phyloP scores from a whole-genome alignment of 2,113 vertebrate genomes.

The Camelus bactrianus region DNA sequence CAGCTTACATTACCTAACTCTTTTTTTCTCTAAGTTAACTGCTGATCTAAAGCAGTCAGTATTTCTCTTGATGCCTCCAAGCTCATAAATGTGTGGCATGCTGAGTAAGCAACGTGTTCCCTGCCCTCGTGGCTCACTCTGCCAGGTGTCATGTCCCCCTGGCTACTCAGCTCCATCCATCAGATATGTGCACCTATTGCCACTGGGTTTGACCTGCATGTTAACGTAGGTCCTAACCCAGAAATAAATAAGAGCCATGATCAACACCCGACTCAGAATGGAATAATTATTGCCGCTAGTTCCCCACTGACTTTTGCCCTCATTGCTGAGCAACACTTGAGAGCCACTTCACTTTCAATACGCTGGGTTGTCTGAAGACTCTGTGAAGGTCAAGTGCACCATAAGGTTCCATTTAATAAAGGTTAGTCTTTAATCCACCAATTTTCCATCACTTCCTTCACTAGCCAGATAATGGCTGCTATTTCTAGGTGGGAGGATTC shows the following conservation, averaged over 20 bases:
- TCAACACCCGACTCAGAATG: not conserved
- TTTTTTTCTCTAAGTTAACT: not conserved
- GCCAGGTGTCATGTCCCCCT: not conserved
- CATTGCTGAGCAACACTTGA: not conserved
- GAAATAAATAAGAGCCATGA: not conserved
- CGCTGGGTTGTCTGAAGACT: not conserved
- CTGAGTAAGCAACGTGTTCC: not conserved
- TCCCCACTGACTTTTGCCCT: not conserved
- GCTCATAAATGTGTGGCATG: not conserved
- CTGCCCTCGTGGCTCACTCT: not conserved
- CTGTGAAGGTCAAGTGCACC: not conserved
- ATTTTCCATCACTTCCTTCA: not conserved
- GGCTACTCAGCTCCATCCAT: not conserved
- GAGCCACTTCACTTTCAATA: not conserved
- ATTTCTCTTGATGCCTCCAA: not conserved
- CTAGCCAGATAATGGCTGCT: not conserved
- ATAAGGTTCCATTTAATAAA: not conserved
- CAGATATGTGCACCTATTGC: not conserved
- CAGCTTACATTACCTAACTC: not conserved
- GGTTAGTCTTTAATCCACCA: not conserved
- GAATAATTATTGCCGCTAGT: not conserved
- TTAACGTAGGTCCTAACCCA: not conserved
- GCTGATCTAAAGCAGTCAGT: not conserved
- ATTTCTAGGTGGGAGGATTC: not conserved
- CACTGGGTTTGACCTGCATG: not conserved